Conservation (phyloP, 1,140 invertebrate genomes). For the Cotesia glomerata region DNA sequence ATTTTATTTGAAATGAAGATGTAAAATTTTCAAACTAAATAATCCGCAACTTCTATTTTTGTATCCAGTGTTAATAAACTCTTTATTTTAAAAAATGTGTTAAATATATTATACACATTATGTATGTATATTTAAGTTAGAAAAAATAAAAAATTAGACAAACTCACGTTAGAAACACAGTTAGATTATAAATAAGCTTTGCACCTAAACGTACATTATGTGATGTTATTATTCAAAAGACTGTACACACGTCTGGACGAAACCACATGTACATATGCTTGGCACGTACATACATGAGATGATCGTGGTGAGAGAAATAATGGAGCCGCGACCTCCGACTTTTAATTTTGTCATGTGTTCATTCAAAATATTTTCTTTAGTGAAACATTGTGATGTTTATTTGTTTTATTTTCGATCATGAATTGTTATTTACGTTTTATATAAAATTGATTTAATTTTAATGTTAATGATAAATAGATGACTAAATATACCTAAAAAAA, state of each 20-base stretch:
- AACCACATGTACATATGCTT: slow-evolving; percentile 2
- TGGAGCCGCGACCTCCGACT: background rate
- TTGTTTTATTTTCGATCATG: background rate
- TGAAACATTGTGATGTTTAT: background rate
- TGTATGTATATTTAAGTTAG: too few relatives aligned
- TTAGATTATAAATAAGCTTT: slow-evolving; percentile 36
- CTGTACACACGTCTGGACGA: background rate
- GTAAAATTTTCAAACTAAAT: too few relatives aligned
- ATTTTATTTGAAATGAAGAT: too few relatives aligned
- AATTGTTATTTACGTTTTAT: too few relatives aligned
- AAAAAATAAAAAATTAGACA: too few relatives aligned
- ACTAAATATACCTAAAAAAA: too few relatives aligned
- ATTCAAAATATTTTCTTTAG: background rate
- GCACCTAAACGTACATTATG: background rate
- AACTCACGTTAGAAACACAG: slow-evolving; percentile 22
- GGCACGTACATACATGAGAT: slow-evolving; percentile 11
- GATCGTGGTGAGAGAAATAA: background rate
- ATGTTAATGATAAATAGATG: too few relatives aligned
- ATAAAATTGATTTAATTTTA: too few relatives aligned
- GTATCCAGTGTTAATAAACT: too few relatives aligned
- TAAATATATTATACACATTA: too few relatives aligned
- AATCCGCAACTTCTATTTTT: too few relatives aligned
- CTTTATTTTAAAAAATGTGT: too few relatives aligned
- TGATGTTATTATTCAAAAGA: slow-evolving; percentile 21
- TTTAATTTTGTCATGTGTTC: background rate